These are phyloP conservation scores for Colius striatus DNA, from an alignment of 2,113 vertebrate species.

Conservation along the genomic window DNA sequence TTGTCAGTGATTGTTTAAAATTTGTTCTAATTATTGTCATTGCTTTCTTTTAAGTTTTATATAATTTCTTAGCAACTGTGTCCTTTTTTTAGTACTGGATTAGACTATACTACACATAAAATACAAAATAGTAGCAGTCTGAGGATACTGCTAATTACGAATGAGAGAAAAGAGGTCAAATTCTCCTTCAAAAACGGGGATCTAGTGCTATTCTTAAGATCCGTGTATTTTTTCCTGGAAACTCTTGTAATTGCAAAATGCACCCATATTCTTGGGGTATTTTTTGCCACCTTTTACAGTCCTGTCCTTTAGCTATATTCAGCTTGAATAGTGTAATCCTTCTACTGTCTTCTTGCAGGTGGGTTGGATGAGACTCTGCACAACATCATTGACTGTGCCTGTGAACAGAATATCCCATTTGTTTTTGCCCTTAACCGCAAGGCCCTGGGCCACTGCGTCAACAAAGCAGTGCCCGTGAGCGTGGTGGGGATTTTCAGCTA, in stretches of 20 bases:
- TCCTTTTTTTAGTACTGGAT: not conserved
- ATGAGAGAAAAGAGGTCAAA: not conserved
- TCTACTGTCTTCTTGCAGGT: slow-evolving; percentile 71
- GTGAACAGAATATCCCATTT: slow-evolving; percentile 91
- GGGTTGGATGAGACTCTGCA: slow-evolving; percentile 95
- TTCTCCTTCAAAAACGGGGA: not conserved
- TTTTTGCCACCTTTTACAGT: not conserved
- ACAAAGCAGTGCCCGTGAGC: slow-evolving; percentile 95
- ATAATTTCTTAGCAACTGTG: not conserved
- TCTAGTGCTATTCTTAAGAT: accelerated
- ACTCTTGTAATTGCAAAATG: not conserved
- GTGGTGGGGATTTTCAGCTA: slow-evolving; percentile 99
- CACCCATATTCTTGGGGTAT: not conserved
- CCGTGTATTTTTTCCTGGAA: not conserved
- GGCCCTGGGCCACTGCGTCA: slow-evolving; percentile 92
- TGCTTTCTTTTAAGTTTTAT: not conserved
- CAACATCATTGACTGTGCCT: slow-evolving; percentile 89
- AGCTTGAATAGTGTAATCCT: not conserved
- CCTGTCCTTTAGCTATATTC: not conserved
- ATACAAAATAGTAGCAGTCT: not conserved
- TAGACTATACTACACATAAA: not conserved
- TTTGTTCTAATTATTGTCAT: not conserved
- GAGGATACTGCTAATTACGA: not conserved
- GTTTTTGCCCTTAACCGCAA: slow-evolving; percentile 95
- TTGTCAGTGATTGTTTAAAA: not conserved